Percentiles rank a stretch among this genome's conserved stretches.
phyloP scores from a whole-genome alignment of 2,113 vertebrate species.

The Diglossa brunneiventris region DNA sequence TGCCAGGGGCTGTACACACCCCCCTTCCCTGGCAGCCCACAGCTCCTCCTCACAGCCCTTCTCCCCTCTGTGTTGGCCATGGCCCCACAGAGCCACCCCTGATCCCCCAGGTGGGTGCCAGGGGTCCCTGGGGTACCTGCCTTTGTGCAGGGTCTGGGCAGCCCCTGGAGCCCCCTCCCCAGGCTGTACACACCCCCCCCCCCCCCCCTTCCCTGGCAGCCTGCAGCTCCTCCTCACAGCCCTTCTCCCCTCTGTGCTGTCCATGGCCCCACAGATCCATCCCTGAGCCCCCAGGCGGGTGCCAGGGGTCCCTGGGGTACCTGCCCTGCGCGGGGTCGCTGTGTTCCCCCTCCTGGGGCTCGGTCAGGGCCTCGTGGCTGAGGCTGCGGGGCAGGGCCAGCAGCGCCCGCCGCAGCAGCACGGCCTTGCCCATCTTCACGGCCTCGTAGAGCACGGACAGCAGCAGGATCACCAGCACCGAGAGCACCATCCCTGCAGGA shows the following conservation, averaged over 20 bases:
- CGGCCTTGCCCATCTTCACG: constrained; percentile 84
- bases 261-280: fast-evolving
- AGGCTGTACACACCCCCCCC: not conserved
- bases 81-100: no score
- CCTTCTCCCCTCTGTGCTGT: not conserved
- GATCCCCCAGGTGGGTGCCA: no score
- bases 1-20: no score
- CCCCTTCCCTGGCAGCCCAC: not conserved
- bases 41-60: fast-evolving
- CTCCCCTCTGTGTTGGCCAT: not conserved
- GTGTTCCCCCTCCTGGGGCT: not conserved
- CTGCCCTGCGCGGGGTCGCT: not conserved
- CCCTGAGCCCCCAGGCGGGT: not conserved
- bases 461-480: constrained; percentile 84
- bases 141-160: fast-evolving
- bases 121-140: no score
- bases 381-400: not conserved
- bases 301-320: not conserved
- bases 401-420: constrained; percentile 63
- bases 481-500: constrained; percentile 83
- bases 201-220: not conserved
- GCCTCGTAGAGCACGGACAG: constrained; percentile 85
- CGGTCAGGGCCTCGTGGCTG: constrained; percentile 47
- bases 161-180: not conserved
- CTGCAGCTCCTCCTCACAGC: fast-evolving